A percentile compares a stretch with the other conserved stretches of the same genome.
These are phyloP conservation scores for Tenthredo livida DNA, from an alignment of 2,888 invertebrate species.

Conservation along the genomic window DNA sequence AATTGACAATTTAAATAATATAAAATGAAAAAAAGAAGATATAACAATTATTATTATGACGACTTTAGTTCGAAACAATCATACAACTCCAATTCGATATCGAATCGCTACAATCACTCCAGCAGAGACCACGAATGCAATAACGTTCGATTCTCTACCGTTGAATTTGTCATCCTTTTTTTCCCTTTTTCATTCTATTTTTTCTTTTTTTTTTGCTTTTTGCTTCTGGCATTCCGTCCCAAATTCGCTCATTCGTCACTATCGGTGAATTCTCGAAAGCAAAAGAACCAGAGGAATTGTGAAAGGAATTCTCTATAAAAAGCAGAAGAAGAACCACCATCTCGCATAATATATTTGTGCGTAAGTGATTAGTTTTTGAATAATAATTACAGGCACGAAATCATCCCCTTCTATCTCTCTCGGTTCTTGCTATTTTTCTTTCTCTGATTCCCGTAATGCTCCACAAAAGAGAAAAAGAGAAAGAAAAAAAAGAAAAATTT, in stretches of 20 bases:
- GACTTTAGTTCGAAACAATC: background rate
- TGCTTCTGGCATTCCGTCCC: background rate
- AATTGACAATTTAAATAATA: background rate
- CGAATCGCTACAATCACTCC: background rate
- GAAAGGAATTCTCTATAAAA: background rate
- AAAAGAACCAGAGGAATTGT: background rate
- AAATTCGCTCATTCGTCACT: background rate
- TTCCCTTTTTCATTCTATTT: background rate
- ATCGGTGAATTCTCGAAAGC: background rate
- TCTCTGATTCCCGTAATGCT: background rate
- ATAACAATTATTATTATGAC: background rate
- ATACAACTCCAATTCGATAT: background rate
- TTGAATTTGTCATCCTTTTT: slow-evolving; percentile 13
- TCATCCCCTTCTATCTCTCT: background rate
- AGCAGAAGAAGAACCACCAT: background rate
- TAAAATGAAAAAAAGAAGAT: background rate
- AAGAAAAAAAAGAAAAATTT: no score
- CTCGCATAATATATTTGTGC: no score
- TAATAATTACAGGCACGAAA: background rate
- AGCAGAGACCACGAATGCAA: background rate
- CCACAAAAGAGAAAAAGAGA: background rate
- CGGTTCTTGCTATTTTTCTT: background rate
- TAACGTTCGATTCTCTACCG: background rate
- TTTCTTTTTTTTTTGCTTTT: no score
- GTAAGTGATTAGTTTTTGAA: background rate